phyloP scores from a whole-genome alignment of 2,113 vertebrate genomes.

The Nothocercus nigrocapillus region DNA sequence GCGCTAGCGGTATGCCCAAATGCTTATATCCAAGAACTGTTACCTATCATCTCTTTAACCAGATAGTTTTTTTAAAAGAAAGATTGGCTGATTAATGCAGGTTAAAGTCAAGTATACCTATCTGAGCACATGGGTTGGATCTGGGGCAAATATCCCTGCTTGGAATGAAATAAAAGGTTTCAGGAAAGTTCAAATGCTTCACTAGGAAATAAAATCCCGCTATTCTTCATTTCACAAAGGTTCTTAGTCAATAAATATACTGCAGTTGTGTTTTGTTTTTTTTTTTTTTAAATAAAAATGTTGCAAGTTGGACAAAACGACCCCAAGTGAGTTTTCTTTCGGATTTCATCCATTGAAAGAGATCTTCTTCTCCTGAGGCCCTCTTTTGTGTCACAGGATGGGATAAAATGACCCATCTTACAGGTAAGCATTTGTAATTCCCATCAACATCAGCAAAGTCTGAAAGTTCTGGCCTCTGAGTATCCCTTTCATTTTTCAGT shows the following conservation, averaged over 20 bases:
- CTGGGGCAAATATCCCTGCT: background rate
- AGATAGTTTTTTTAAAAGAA: background rate
- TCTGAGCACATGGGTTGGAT: background rate
- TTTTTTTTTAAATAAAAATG: background rate
- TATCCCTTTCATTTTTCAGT: background rate
- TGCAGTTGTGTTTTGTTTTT: background rate
- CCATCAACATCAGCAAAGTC: background rate
- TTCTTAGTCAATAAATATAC: background rate
- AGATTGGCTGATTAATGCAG: background rate
- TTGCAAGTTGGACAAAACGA: background rate
- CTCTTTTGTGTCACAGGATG: background rate
- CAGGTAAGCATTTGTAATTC: slow-evolving; percentile 19
- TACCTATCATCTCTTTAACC: background rate
- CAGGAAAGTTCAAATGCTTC: background rate
- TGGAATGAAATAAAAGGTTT: background rate
- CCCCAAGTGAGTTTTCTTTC: background rate
- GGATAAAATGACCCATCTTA: background rate
- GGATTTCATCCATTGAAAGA: background rate
- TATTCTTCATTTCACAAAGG: background rate
- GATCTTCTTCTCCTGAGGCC: background rate
- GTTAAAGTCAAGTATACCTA: background rate
- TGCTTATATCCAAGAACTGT: background rate
- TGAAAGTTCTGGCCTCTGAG: background rate
- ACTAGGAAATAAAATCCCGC: background rate
- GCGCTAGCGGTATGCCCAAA: background rate